Evolutionary conservation across 2,113 vertebrate genomes (phyloP), one percentile per base, ranked within the genome.

Genomic region (Ciconia stormi): DNA sequence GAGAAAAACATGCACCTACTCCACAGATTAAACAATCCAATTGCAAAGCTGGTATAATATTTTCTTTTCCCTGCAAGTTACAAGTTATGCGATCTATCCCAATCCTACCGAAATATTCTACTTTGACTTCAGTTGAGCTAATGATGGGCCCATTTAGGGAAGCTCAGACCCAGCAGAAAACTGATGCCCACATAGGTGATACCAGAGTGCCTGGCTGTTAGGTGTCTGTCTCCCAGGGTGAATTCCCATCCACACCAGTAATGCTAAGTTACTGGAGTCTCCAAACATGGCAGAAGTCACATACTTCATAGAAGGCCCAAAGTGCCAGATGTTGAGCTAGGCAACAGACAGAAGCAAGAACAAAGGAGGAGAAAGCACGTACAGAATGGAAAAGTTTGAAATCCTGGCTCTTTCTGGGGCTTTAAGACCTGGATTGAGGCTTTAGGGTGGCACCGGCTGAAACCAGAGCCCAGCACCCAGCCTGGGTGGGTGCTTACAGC

Each of bases 151-250:
- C 15, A 4, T 21, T 70, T 34, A 11, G 6, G 9, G 76, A 36
- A 73, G 27, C 40, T 49, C 62, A 61, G 82, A 29, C 12, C 20
- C 46, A 53, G 18, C 46, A 90, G 71, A 49, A 52, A 10, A 34
- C 3, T 8, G 44, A 49, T 42, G 8, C 32, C 71, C 36, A 20
- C 1, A 0, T 0, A 11, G 27, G 19, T 25, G 19, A 30, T 53
- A 15, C 18, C 27, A 47, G 29, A 53, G 17, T 2, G 3, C 46
- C 50, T 36, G 67, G 67, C 44, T 52, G 8, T 15, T 5, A 3
- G 13, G 11, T n/a, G 11, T 4, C 25, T 36, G 26, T 69, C 26
- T 77, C 44, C 49, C 23, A 15, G 29, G 38, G 5, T 6, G 12
- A 52, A 29, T 61, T 44, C 49, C 61, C 66, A 56, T 9, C 56